Percentiles rank a stretch among this genome's conserved stretches.
phyloP scores from a whole-genome alignment of 2,888 invertebrate species.

The Megastigmus dorsalis region DNA sequence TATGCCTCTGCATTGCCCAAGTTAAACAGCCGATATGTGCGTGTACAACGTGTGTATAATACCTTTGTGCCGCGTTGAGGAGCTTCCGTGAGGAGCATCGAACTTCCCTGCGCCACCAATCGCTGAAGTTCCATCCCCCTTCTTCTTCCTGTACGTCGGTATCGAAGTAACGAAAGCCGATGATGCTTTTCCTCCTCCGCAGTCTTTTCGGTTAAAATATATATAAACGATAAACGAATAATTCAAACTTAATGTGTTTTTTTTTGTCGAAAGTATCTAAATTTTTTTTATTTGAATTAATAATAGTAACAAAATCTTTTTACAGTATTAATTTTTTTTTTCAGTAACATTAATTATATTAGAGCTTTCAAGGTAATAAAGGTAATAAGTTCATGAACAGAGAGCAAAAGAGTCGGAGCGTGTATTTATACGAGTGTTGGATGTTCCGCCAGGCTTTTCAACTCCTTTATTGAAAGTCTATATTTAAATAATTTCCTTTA shows the following conservation, averaged over 20 bases:
- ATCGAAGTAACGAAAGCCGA: background rate
- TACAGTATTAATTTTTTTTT: conserved; percentile 33
- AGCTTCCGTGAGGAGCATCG: too few species aligned
- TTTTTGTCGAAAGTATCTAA: conserved; percentile 43
- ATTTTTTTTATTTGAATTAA: conserved; percentile 47
- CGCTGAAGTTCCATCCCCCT: background rate
- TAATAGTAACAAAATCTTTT: conserved; percentile 51
- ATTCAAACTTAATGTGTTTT: background rate
- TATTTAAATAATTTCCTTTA: conserved; percentile 17
- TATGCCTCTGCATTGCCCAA: too few species aligned
- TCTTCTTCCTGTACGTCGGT: background rate
- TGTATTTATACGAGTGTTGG: too few species aligned
- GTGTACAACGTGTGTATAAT: too few species aligned
- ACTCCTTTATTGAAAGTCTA: background rate
- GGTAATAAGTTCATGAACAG: background rate
- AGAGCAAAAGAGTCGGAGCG: background rate
- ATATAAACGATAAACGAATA: background rate
- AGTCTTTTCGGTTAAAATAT: too few species aligned
- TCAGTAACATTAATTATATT: conserved; percentile 44
- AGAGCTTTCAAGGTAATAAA: conserved; percentile 26
- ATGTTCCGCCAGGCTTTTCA: too few species aligned
- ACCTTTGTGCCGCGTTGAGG: too few species aligned
- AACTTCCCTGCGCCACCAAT: too few species aligned
- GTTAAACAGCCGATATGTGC: too few species aligned
- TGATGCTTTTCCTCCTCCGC: background rate